phyloP scores from a whole-genome alignment of 2,797 vertebrate genomes.

The Coilia nasus region DNA sequence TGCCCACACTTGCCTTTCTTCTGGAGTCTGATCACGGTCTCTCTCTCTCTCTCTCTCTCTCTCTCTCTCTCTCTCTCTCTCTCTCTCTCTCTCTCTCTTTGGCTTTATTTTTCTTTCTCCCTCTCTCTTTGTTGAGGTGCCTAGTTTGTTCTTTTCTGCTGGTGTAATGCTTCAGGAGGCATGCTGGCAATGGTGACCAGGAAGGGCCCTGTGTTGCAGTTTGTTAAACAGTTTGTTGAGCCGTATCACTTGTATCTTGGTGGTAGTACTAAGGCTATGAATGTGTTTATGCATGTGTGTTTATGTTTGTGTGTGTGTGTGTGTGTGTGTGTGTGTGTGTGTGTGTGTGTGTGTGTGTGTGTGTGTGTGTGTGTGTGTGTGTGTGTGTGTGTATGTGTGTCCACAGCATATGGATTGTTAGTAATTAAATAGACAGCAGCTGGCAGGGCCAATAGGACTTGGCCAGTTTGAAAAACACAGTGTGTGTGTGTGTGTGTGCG shows the following conservation, averaged over 20 bases:
- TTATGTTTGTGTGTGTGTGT: background rate
- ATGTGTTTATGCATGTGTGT: background rate
- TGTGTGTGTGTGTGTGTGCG: background rate
- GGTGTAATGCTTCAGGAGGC: background rate
- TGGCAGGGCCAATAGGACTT: background rate
- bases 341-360: background rate
- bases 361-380: background rate
- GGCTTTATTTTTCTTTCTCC: background rate
- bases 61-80: background rate
- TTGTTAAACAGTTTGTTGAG: background rate
- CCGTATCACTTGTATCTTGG: background rate
- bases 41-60: background rate
- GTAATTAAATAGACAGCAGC: conserved; percentile 38
- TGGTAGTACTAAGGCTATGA: background rate
- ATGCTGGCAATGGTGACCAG: background rate
- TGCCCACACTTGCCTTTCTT: background rate
- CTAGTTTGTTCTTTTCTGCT: background rate
- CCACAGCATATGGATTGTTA: conserved; percentile 26
- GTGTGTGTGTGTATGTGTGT: background rate
- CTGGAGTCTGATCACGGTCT: background rate
- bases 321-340: background rate
- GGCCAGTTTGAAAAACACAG: background rate
- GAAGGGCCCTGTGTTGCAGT: background rate
- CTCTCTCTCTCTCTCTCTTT: background rate
- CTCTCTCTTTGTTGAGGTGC: background rate